Percentiles rank a stretch among this genome's conserved stretches.
phyloP scores from a whole-genome alignment of 2,888 invertebrate genomes.

The Fragum fragum region DNA sequence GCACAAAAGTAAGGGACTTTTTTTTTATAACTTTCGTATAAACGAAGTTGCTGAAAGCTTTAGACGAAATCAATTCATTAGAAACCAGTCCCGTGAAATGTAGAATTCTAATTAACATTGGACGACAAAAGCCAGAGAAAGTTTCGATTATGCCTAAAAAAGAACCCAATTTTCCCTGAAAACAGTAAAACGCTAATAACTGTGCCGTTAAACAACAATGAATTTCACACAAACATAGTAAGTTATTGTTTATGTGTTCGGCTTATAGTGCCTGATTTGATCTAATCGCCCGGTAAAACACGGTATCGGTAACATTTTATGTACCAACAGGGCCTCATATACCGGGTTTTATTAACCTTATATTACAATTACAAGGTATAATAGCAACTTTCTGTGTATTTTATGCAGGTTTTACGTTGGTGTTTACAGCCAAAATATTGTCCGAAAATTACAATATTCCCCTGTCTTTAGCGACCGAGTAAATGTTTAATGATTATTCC shows the following conservation, averaged over 20 bases:
- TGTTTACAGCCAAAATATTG: slow-evolving; percentile 49
- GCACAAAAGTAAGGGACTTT: too few relatives aligned
- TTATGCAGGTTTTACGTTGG: slow-evolving; percentile 53
- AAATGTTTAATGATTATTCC: neutral
- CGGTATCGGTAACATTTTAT: slow-evolving; percentile 41
- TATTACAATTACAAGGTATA: slow-evolving; percentile 54
- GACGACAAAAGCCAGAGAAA: slow-evolving; percentile 5
- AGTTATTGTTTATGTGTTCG: slow-evolving; percentile 28
- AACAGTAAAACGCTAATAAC: slow-evolving; percentile 31
- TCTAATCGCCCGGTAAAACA: slow-evolving; percentile 29
- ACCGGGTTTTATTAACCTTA: slow-evolving; percentile 54
- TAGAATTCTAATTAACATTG: slow-evolving; percentile 25
- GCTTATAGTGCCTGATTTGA: slow-evolving; percentile 25
- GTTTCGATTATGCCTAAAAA: slow-evolving; percentile 26
- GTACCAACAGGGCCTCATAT: slow-evolving; percentile 36
- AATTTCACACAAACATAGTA: slow-evolving; percentile 36
- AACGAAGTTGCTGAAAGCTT: too few relatives aligned
- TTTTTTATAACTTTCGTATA: too few relatives aligned
- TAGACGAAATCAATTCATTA: slow-evolving; percentile 7
- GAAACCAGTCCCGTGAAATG: neutral
- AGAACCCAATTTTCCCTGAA: slow-evolving; percentile 12
- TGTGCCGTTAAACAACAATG: slow-evolving; percentile 41
- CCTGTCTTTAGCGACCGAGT: neutral
- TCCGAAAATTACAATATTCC: slow-evolving; percentile 24
- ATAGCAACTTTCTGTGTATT: slow-evolving; percentile 43